Conservation (phyloP, 2,888 invertebrate genomes). For the Tenthredo amoena region DNA sequence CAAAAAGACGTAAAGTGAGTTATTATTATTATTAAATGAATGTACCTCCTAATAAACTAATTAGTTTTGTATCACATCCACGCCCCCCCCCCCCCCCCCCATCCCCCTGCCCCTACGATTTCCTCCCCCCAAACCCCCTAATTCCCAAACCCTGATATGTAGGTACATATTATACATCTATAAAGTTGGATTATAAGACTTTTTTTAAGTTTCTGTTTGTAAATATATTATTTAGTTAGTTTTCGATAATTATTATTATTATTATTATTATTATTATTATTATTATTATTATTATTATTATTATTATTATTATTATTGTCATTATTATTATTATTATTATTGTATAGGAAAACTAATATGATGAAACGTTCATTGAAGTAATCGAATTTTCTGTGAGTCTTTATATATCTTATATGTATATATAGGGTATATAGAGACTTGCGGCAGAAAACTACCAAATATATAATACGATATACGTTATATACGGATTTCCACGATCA, state of each 20-base stretch:
- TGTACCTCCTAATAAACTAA: slow-evolving; percentile 54
- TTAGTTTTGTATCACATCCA: slow-evolving; percentile 51
- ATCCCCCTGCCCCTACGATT: background rate
- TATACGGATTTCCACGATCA: background rate
- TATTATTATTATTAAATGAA: slow-evolving; percentile 53
- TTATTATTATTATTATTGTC: slow-evolving; percentile 17
- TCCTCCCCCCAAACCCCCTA: background rate
- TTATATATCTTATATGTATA: background rate
- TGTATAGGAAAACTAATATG: slow-evolving; percentile 11
- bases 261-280: background rate
- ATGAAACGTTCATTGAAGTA: background rate
- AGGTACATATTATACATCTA: slow-evolving; percentile 20
- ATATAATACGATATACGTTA: background rate
- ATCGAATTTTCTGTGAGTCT: slow-evolving; percentile 4
- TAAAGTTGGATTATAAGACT: slow-evolving; percentile 3
- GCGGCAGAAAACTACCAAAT: slow-evolving; percentile 18
- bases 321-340: slow-evolving; percentile 31
- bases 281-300: slow-evolving; percentile 1
- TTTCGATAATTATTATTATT: slow-evolving; percentile 29
- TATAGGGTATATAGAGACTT: background rate
- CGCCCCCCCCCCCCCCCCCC: background rate
- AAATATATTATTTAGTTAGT: slow-evolving; percentile 41
- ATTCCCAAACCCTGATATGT: background rate
- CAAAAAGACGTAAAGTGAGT: slow-evolving; percentile 55
- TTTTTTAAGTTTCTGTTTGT: slow-evolving; percentile 54